Percentiles rank a stretch among this genome's conserved stretches.
Conservation (phyloP, 1,140 invertebrate species). For the Leptestheria dahalacensis region DNA sequence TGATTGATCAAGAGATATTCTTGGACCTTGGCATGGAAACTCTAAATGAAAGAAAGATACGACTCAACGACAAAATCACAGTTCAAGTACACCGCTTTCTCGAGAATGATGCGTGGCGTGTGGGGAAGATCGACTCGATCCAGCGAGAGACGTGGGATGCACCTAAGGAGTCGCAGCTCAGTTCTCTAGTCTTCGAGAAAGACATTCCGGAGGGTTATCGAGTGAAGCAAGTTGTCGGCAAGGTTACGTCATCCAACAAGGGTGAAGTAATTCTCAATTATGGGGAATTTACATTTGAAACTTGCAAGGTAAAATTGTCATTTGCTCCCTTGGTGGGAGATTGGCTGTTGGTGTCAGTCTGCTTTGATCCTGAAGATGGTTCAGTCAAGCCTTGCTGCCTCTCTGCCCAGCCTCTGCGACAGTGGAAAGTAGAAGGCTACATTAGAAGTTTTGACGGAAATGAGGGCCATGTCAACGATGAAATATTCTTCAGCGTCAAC, state of each 20-base stretch:
- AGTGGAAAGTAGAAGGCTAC: conserved; percentile 13
- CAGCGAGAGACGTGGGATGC: not conserved
- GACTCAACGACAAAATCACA: not conserved
- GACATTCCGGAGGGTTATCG: not conserved
- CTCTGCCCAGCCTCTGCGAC: conserved; percentile 4
- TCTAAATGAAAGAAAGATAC: not conserved
- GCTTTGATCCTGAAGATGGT: conserved; percentile 7
- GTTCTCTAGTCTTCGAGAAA: not conserved
- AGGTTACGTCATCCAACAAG: not conserved
- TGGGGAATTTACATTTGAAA: conserved; percentile 1
- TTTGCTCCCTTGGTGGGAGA: conserved; percentile 6
- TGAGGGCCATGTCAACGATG: conserved; percentile 14
- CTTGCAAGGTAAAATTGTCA: not conserved
- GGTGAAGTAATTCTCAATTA: conserved; percentile 3
- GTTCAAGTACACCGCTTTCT: not conserved
- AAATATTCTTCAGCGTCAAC: conserved; percentile 14
- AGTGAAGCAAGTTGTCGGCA: not conserved
- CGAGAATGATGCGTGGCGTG: conserved; percentile 6
- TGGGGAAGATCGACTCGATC: not conserved
- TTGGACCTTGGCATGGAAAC: not conserved
- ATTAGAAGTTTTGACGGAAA: conserved; percentile 5
- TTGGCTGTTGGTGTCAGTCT: conserved; percentile 7
- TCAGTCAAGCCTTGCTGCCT: not conserved
- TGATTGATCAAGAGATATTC: conserved; percentile 2
- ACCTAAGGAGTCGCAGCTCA: not conserved